phyloP scores from a whole-genome alignment of 2,797 vertebrate species.

The Pantherophis vulpinus region DNA sequence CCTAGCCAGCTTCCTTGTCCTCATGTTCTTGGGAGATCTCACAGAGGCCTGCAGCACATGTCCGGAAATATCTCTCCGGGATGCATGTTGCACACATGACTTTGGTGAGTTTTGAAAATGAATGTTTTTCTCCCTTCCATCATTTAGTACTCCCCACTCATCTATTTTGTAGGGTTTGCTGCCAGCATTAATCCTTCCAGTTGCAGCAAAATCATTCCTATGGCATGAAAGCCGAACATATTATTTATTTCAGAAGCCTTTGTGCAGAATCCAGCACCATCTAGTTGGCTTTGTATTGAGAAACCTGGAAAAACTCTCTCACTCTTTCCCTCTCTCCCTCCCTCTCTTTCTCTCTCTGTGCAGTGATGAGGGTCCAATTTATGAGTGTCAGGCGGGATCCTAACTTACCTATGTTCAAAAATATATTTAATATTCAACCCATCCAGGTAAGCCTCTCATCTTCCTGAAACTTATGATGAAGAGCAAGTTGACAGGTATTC shows the following conservation, averaged over 20 bases:
- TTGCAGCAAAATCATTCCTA: neutral
- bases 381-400: rapidly evolving
- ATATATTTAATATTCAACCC: rapidly evolving
- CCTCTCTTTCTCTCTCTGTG: neutral
- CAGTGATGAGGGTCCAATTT: neutral
- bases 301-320: neutral
- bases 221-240: neutral
- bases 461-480: neutral
- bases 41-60: neutral
- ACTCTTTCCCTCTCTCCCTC: no score
- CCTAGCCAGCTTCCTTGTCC: neutral
- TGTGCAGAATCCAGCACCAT: neutral
- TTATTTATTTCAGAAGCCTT: neutral
- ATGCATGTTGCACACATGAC: neutral
- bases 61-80: neutral
- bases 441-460: neutral
- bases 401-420: rapidly evolving
- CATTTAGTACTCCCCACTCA: neutral
- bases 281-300: neutral
- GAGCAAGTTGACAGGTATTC: neutral
- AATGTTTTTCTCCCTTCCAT: neutral
- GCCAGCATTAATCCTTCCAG: neutral
- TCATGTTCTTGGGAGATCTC: neutral
- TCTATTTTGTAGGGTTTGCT: neutral
- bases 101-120: neutral